Base-by-base conservation (phyloP, 2,797 vertebrate species). In the Phylloscopus collybita region DNA sequence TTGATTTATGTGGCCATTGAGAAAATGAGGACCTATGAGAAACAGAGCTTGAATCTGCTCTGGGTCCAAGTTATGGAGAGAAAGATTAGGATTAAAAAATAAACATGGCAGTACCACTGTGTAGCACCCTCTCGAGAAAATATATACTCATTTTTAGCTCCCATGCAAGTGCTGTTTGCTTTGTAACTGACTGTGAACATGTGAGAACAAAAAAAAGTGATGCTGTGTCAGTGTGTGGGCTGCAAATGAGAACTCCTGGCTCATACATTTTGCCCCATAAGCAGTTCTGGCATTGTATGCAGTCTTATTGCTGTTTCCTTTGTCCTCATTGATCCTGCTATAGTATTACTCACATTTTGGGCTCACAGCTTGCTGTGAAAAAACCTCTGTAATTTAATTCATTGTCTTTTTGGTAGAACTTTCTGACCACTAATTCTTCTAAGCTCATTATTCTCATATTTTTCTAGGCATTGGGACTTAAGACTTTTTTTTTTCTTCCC, bases 191-290 rank as follows among this genome's bases (percentile, higher is more conserved):
- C 90, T 94, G 83, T 73, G 90, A 95, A 88, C 85, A 92, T 90
- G 87, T 94, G 95, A 95, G 91, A 96, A 95, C 95, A 95, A 96
- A 96, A 94, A 34, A 95, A 86, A 96, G 86, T 75, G 95, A 90
- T 95, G 90, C 91, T 96, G 95, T 96, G 94, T 96, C 96, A 96
- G 85, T 96, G 94, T 95, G 95, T 95, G 90, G 91, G 95, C 90
- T 92, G 90, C 86, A 96, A 94, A 94, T 85, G 93, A 95, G 93
- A 97, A 95, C 95, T 96, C 91, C 94, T 81, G 88, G 90, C 94
- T 96, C 90, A 73, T 81, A 75, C 71, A 82, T 96, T 96, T 95
- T 97, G 95, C 94, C 91, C 91, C 85, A 97, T 94, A 96, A 97
- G 94, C 96, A 96, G 71, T 96, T 95, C 85, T 94, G 69, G 92